Evolutionary conservation across 1,140 invertebrate species (phyloP).

Genomic region (Tetramorium parvispinum): DNA sequence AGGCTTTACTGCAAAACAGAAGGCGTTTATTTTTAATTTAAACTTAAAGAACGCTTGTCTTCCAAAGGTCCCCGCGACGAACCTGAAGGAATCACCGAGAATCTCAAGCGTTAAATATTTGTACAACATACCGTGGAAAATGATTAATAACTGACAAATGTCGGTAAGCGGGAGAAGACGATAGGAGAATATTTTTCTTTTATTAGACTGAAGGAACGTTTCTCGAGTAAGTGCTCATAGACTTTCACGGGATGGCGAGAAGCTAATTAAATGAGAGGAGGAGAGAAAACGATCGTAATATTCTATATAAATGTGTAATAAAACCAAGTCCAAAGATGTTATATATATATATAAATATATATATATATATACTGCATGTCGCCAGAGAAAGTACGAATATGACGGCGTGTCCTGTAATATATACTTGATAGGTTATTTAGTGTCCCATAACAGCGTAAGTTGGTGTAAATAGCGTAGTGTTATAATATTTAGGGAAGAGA

Average conservation of each 20-base stretch:
- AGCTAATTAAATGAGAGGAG: slow-evolving; percentile 29
- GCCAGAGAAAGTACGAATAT: slow-evolving; percentile 71
- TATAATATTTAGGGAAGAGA: slow-evolving; percentile 73
- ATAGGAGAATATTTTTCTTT: slow-evolving; percentile 52
- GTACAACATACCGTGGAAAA: slow-evolving; percentile 31
- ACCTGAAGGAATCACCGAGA: slow-evolving; percentile 31
- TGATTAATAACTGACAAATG: slow-evolving; percentile 16
- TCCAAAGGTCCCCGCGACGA: slow-evolving; percentile 54
- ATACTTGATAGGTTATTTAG: slow-evolving; percentile 82
- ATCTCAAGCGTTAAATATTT: slow-evolving; percentile 56
- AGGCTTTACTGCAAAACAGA: background rate
- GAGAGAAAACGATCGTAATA: slow-evolving; percentile 65
- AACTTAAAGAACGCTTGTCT: slow-evolving; percentile 56
- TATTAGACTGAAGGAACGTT: slow-evolving; percentile 63
- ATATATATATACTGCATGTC: slow-evolving; percentile 77
- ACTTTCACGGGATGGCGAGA: slow-evolving; percentile 30
- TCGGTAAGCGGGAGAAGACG: background rate
- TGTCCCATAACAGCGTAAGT: slow-evolving; percentile 76
- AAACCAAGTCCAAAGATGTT: slow-evolving; percentile 86
- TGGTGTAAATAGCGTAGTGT: slow-evolving; percentile 83
- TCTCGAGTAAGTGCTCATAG: slow-evolving; percentile 22
- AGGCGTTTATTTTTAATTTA: slow-evolving; percentile 50
- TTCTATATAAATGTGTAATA: slow-evolving; percentile 85
- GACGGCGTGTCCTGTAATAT: slow-evolving; percentile 83
- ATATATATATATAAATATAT: slow-evolving; percentile 62